Base-by-base conservation (phyloP, 2,888 invertebrate genomes). In the Serrognathus titanus region DNA sequence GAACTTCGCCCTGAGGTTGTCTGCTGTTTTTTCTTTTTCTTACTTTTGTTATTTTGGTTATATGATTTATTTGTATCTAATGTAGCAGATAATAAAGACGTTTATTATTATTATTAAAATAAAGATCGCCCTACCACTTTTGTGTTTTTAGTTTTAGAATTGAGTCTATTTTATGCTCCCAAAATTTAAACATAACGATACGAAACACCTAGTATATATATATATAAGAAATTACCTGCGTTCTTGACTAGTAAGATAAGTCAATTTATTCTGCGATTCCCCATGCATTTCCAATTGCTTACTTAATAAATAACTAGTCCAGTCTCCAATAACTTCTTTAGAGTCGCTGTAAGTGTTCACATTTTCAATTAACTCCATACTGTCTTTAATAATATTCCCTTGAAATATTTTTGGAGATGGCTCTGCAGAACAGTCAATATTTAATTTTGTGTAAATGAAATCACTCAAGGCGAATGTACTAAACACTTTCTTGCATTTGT, bases 321-420 rank as follows among this genome's bases (percentile, higher is more conserved):
- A 56, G 9, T 61, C 61, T 35, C 45, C 46, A 48, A 48, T 37
- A 11, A 62, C 40, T 13, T 60, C 57, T 41, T 35, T 51, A 36
- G 48, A 48, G 37, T 24, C 16, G 43, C 12, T 24, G 51, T 46
- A 56, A 36, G 58, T 41, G 37, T 53, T 43, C 48, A 51, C 39
- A 2, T 55, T 59, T 60, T 67, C 24, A 61, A 35, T 53, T 48
- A 63, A 60, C 59, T 59, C 58, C 60, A 80, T 66, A 66, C 76
- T 78, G 31, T 80, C 75, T 55, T 74, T 74, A 13, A 69, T 51
- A 53, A 2, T 24, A 53, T 69, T 67, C 7, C 59, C 40, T n/a
- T 68, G 54, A 57, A 67, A 67, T 3, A 24, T 69, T 63, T 61
- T 72, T 66, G n/a, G 71, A 63, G 11, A 69, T 62, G 3, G 73